These are phyloP conservation scores for Athalia circularis DNA, from an alignment of 2,888 invertebrate species.

Conservation along the genomic window DNA sequence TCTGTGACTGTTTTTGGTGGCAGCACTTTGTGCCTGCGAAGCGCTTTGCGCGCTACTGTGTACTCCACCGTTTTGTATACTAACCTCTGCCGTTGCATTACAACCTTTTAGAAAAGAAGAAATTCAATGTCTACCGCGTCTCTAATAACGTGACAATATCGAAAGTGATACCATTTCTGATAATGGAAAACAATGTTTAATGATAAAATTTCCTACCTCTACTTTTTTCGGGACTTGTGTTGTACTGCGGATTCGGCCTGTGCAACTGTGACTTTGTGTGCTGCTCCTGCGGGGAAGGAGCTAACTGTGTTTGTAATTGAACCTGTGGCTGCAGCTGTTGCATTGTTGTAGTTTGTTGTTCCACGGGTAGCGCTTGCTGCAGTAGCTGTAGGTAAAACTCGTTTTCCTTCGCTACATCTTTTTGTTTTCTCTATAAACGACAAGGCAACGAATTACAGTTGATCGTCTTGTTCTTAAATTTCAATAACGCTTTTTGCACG, in stretches of 20 bases:
- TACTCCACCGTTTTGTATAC: conserved; percentile 70
- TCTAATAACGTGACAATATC: not conserved
- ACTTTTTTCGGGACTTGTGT: conserved; percentile 74
- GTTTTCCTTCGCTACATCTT: conserved; percentile 95
- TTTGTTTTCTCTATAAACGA: conserved; percentile 85
- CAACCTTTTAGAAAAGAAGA: conserved; percentile 55
- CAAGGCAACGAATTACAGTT: conserved; percentile 44
- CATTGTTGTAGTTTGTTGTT: conserved; percentile 73
- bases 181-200: too few species aligned
- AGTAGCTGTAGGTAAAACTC: conserved; percentile 95
- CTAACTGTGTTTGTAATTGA: conserved; percentile 65
- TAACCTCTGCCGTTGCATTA: conserved; percentile 63
- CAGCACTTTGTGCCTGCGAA: conserved; percentile 66
- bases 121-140: not conserved
- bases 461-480: too few species aligned
- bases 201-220: conserved; percentile 68
- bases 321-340: conserved; percentile 61
- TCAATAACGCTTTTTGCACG: too few species aligned
- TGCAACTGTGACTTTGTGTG: conserved; percentile 70
- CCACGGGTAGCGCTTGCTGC: conserved; percentile 91
- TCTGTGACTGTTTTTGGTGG: conserved; percentile 76
- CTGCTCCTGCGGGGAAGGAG: conserved; percentile 64
- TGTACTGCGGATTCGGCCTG: conserved; percentile 70
- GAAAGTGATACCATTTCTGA: too few species aligned
- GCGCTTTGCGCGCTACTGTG: conserved; percentile 66